phyloP scores from a whole-genome alignment of 1,140 invertebrate species.

The Cecropterus lyciades region DNA sequence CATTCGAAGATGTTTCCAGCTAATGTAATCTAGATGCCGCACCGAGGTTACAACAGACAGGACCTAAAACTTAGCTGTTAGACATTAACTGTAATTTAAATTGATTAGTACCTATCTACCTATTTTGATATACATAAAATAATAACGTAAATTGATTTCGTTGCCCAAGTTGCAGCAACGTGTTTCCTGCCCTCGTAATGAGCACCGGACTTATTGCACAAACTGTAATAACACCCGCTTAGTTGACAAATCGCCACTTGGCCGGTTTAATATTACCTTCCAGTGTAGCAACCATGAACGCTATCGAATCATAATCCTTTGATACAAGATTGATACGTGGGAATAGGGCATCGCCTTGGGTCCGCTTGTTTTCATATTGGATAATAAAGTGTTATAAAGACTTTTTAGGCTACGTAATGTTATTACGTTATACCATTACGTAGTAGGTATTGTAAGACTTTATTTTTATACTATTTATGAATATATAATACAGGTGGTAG shows the following conservation, averaged over 20 bases:
- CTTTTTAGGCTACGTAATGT: too few species aligned
- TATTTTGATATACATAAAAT: constrained; percentile 26
- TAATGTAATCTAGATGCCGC: not conserved
- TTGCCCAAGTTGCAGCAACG: constrained; percentile 24
- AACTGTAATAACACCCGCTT: constrained; percentile 50
- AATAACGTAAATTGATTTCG: constrained; percentile 30
- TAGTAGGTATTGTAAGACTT: too few species aligned
- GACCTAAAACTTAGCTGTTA: not conserved
- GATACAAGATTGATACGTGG: constrained; percentile 24
- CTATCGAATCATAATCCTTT: constrained; percentile 28
- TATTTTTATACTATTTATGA: too few species aligned
- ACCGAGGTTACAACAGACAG: not conserved
- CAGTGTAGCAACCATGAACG: constrained; percentile 36
- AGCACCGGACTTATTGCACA: constrained; percentile 42
- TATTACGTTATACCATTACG: too few species aligned
- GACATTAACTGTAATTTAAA: constrained; percentile 9
- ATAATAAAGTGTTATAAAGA: too few species aligned
- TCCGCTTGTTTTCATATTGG: not conserved
- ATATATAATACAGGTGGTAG: too few species aligned
- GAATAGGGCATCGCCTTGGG: constrained; percentile 4
- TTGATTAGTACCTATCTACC: constrained; percentile 20
- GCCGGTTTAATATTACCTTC: constrained; percentile 49
- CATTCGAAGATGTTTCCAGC: not conserved
- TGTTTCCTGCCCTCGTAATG: constrained; percentile 29
- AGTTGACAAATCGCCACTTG: constrained; percentile 54